Base-by-base conservation (phyloP, 2,113 vertebrate species). In the Chaetops frenatus region DNA sequence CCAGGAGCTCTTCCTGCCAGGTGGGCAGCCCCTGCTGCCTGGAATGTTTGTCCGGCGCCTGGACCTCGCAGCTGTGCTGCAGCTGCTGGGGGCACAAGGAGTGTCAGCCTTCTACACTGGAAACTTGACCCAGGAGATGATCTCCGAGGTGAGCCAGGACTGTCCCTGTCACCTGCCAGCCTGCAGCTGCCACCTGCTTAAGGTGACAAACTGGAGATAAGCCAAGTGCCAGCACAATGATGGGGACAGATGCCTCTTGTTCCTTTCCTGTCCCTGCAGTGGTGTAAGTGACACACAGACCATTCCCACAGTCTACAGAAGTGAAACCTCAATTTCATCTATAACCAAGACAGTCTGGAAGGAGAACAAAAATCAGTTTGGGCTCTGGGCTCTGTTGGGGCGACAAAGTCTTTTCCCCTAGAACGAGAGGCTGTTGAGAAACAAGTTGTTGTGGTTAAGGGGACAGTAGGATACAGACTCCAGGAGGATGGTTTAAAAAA, bases 61-160 rank as follows among this genome's bases (percentile, higher is more conserved):
- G 8, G 99, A 99, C 97, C 97, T 99, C 7, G 99, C 99, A 0
- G 95, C 96, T 2, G 44, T 99, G 89, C 98, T 99, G 95, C 98
- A 99, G 85, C 93, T 96, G 24, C 93, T 99, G 5, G 99, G 98
- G 36, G 67, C 81, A 15, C 97, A 98, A 6, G 99, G 99, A 18
- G 95, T 97, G 9, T 96, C 98, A 0, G 98, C 98, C 79, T 99
- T 99, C 97, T 99, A 99, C 94, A 97, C 74, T 0, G 98, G 98
- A 61, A 99, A 99, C 95, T 66, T 99, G 93, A 99, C 99, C 0
- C 98, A 98, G 96, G 99, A 99, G 97, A 99, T 99, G 66, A 97
- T 98, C 53, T 97, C 98, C 0, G 98, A 98, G 98, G 99, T 99
- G 97, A 98, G 98, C 61, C 48, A 11, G 1, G 13, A 15, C 58